phyloP scores from a whole-genome alignment of 2,888 invertebrate species.

The Hololepta plana region DNA sequence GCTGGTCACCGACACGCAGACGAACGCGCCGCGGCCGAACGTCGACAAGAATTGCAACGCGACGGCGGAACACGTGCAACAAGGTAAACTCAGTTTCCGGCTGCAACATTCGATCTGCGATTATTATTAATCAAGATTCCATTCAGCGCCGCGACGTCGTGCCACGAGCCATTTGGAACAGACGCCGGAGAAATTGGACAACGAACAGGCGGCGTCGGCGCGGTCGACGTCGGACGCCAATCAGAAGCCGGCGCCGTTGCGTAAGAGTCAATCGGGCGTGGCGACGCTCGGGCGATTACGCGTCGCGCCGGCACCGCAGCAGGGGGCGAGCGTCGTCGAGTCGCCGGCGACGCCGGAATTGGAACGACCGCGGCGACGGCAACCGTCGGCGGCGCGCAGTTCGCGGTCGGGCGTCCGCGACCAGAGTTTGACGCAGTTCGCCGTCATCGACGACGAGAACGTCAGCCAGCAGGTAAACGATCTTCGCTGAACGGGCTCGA shows the following conservation, averaged over 20 bases:
- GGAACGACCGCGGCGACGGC: conserved; percentile 24
- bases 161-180: conserved; percentile 26
- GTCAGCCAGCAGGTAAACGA: conserved; percentile 69
- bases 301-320: conserved; percentile 31
- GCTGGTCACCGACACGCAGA: conserved; percentile 40
- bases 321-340: conserved; percentile 18
- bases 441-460: conserved; percentile 84
- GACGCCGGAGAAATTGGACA: conserved; percentile 33
- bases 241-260: conserved; percentile 22
- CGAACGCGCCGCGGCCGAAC: conserved; percentile 24
- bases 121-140: too few species aligned
- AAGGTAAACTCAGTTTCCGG: conserved; percentile 13
- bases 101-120: too few species aligned
- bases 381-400: conserved; percentile 23
- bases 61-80: conserved; percentile 28
- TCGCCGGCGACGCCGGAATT: conserved; percentile 21
- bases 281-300: conserved; percentile 56
- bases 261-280: conserved; percentile 33
- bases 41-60: conserved; percentile 55
- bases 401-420: conserved; percentile 42
- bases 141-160: conserved; percentile 22
- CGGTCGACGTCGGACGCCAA: conserved; percentile 28
- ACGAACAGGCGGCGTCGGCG: conserved; percentile 46
- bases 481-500: too few species aligned
- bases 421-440: conserved; percentile 77